Evolutionary conservation across 2,888 invertebrate genomes (phyloP), one percentile per base, ranked within the genome.

Genomic region (Melanchra persicariae): DNA sequence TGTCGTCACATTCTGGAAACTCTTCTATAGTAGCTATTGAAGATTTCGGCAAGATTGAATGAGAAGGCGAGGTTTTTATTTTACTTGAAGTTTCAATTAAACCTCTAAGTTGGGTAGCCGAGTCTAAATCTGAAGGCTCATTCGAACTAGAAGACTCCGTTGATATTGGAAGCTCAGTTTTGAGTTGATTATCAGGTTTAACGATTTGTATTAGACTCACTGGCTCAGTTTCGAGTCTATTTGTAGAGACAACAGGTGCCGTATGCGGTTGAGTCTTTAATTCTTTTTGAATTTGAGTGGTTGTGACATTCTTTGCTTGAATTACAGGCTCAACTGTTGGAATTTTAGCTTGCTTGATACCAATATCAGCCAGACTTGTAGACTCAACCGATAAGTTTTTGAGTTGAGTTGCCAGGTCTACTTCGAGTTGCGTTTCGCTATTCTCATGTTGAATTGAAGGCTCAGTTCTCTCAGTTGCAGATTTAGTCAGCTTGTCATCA

Each of bases 21-120:
- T 79, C 79, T 54, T 82, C 82, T n/a, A 79, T 79, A 0, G 79
- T 79, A 9, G 65, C 70, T 70, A 71, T 66, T 34, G 59, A 54
- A 15, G 55, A 61, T 70, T 54, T 73, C 34, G 75, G 70, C n/a
- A 61, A 34, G 43, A 71, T 74, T 8, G 78, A 81, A 55, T 81
- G 82, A 0, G 78, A 57, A 0, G 78, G 63, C 0, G 77, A 81
- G 0, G 77, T 60, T 55, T 77, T 77, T 0, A 77, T 60, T n/a
- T 79, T 82, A 37, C 40, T 66, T 7, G 82, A 60, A 26, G 55
- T 63, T 57, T 77, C 77, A 19, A 70, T 77, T 34, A 77, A 17
- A 24, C 15, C 78, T 71, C 73, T 71, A 1, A 82, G 73, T 49
- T 82, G 78, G 63, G 34, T 55, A 7, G 57, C 30, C 0, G 79